Percentiles rank a stretch among this genome's conserved stretches.
Evolutionary conservation across 2,888 invertebrate species (phyloP).

Genomic region (Apamea sordens): DNA sequence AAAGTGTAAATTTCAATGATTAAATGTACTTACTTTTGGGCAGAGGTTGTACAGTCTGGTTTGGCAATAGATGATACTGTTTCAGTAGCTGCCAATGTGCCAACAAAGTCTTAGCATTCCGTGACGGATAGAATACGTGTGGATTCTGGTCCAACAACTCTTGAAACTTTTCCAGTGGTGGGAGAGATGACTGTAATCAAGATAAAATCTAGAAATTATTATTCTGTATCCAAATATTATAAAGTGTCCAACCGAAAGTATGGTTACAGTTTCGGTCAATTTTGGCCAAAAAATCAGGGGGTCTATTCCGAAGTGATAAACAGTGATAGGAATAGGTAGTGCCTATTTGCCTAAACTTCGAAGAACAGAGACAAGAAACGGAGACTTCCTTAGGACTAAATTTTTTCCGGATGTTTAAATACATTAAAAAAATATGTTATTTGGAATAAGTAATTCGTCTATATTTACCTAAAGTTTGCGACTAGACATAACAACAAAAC

Average conservation of each 20-base stretch:
- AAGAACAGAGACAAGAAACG: no score
- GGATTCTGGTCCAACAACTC: conserved; percentile 95
- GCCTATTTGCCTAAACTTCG: no score
- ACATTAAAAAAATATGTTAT: no score
- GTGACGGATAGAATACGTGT: conserved; percentile 95
- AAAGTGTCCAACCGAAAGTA: neutral
- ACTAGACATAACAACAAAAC: no score
- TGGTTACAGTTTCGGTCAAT: neutral
- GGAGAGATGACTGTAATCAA: conserved; percentile 91
- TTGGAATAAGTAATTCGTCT: no score
- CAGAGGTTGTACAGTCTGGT: conserved; percentile 94
- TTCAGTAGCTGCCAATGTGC: conserved; percentile 98
- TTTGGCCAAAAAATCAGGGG: no score
- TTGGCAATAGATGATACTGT: conserved; percentile 97
- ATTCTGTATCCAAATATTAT: neutral
- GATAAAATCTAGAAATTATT: neutral
- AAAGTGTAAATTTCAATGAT: neutral
- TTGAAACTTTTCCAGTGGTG: conserved; percentile 95
- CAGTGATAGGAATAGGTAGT: no score
- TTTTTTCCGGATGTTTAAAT: no score
- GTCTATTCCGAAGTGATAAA: no score
- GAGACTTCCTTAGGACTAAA: no score
- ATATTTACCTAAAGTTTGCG: no score
- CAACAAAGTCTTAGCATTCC: conserved; percentile 96
- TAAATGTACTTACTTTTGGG: conserved; percentile 83